Evolutionary conservation across 2,797 vertebrate species (phyloP).

Genomic region (Knipowitschia caucasica): DNA sequence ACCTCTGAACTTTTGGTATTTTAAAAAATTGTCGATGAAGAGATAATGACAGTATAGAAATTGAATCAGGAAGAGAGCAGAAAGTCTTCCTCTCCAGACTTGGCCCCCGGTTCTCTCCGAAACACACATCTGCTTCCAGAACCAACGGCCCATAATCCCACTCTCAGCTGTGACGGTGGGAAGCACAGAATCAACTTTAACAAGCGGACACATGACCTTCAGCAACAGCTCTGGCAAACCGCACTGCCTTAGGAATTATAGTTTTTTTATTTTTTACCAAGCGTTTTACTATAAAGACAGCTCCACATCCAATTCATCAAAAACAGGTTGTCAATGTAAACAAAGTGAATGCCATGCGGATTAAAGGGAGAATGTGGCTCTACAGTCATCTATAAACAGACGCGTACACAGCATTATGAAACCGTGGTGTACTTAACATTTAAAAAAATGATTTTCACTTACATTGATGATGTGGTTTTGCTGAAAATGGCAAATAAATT

Average conservation of each 20-base stretch:
- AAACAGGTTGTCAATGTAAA: not conserved
- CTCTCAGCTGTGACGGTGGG: slow-evolving; percentile 8
- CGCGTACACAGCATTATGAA: not conserved
- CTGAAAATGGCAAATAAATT: too few species aligned
- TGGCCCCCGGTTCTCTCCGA: too few species aligned
- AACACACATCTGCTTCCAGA: slow-evolving; percentile 11
- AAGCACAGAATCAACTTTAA: slow-evolving; percentile 6
- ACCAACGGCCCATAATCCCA: slow-evolving; percentile 6
- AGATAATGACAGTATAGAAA: too few species aligned
- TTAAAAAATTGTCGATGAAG: too few species aligned
- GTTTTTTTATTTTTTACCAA: too few species aligned
- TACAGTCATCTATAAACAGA: not conserved
- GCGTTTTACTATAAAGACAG: not conserved
- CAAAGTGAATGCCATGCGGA: too few species aligned
- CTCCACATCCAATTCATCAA: not conserved
- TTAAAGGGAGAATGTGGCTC: not conserved
- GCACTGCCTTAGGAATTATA: not conserved
- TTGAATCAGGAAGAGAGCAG: too few species aligned
- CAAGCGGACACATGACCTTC: slow-evolving; percentile 2
- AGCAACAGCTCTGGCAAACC: not conserved
- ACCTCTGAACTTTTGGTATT: too few species aligned
- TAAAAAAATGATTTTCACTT: too few species aligned
- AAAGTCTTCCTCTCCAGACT: too few species aligned
- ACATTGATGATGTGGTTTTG: too few species aligned
- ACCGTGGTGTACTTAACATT: not conserved